Base-by-base conservation (phyloP, 2,797 vertebrate species). In the Acropternis orthonyx region DNA sequence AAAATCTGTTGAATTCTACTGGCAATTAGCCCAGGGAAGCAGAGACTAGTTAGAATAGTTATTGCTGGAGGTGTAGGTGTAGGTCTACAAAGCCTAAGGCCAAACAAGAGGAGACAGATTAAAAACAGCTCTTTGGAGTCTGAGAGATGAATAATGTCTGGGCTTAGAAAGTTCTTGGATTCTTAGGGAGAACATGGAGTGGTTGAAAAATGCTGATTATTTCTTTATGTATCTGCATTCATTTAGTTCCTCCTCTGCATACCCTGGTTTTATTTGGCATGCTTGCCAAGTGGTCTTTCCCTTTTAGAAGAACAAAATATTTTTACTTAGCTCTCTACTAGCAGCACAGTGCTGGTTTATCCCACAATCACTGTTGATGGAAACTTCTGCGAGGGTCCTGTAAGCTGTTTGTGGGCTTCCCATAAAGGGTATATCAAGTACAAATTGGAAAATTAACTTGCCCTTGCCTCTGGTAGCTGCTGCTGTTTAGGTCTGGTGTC, bases 1-100 rank as follows among this genome's bases (percentile, higher is more conserved):
- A 93, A 86, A 69, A 92, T 84, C 36, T 27, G 27, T 90, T 58
- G 19, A 44, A 78, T 81, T 95, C 83, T 95, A 55, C 46, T 93
- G 94, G 88, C 93, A 94, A 88, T 92, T 92, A 78, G 76, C 88
- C 89, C 66, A 66, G 69, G 43, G 90, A 75, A 88, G 41, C 66
- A 84, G 85, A 78, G 46, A 68, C 85, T 86, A 59, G 39, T 95
- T 88, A 79, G 68, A 93, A 61, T 92, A 91, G 91, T 92, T 93
- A 61, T 80, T 89, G 54, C 91, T 89, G 65, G 79, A 86, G 88
- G 89, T 89, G 41, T 51, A 82, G 58, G 74, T 87, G 55, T 20
- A 67, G 72, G 48, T 58, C 82, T 92, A 69, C 23, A 28, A 93
- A 78, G 51, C 92, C 54, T 72, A 51, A 84, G 69, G 79, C 59